Evolutionary conservation across 2,888 invertebrate species (phyloP).

Genomic region (Drosophila hamatofila): DNA sequence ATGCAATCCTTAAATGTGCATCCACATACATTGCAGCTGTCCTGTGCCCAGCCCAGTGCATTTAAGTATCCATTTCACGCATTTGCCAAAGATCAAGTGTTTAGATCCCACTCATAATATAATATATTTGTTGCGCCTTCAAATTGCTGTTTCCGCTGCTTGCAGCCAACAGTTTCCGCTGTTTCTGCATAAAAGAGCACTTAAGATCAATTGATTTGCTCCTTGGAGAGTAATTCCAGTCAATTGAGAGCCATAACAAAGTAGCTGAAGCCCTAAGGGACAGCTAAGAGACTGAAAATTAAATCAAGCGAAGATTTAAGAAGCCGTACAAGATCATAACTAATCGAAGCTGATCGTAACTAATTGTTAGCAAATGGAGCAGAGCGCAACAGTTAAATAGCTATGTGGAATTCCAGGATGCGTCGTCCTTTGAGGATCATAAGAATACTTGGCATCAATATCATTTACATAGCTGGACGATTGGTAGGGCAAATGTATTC

Average conservation of each 20-base stretch:
- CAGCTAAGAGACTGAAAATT: not conserved
- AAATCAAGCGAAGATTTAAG: conserved; percentile 6
- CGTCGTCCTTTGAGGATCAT: not conserved
- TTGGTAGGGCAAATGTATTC: not conserved
- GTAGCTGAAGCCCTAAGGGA: not conserved
- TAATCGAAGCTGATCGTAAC: conserved; percentile 6
- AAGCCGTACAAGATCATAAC: not conserved
- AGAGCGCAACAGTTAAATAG: not conserved
- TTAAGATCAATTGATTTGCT: conserved; percentile 23
- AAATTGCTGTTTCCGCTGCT: conserved; percentile 49
- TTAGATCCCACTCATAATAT: conserved; percentile 58
- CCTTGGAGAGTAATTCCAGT: conserved; percentile 30
- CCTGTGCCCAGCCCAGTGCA: conserved; percentile 13
- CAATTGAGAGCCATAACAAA: not conserved
- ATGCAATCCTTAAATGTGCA: conserved; percentile 25
- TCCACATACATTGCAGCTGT: conserved; percentile 54
- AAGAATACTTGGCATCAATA: not conserved
- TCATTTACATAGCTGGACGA: not conserved
- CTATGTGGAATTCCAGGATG: not conserved
- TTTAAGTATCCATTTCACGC: conserved; percentile 77
- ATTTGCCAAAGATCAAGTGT: conserved; percentile 72
- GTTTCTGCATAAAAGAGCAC: conserved; percentile 7
- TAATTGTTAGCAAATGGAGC: not conserved
- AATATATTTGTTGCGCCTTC: conserved; percentile 20
- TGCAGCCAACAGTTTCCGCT: conserved; percentile 38